phyloP scores from a whole-genome alignment of 1,140 invertebrate genomes.

The Planococcus citri region DNA sequence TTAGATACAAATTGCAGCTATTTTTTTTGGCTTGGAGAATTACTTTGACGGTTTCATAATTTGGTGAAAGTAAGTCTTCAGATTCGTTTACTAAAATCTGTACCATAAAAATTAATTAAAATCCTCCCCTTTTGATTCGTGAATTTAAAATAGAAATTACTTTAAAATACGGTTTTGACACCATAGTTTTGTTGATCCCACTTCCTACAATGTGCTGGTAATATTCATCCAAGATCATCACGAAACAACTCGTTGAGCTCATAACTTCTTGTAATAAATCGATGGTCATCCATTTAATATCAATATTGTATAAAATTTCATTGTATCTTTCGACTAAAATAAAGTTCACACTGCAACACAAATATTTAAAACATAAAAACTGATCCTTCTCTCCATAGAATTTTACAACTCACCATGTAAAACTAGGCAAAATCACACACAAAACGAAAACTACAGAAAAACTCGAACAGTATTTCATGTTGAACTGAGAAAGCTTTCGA shows the following conservation, averaged over 20 bases:
- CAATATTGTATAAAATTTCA: neutral
- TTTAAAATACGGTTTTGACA: conserved; percentile 38
- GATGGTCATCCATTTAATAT: neutral
- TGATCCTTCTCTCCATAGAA: no score
- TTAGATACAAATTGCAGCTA: conserved; percentile 55
- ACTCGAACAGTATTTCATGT: neutral
- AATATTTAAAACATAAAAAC: no score
- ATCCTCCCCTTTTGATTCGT: neutral
- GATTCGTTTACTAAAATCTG: conserved; percentile 47
- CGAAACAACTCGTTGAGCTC: conserved; percentile 34
- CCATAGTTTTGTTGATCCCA: conserved; percentile 35
- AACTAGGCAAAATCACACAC: neutral
- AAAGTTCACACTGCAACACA: neutral
- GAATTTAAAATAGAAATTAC: conserved; percentile 32
- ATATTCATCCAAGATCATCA: conserved; percentile 38
- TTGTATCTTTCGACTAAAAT: neutral
- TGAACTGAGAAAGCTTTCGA: neutral
- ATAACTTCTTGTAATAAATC: neutral
- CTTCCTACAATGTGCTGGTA: conserved; percentile 39
- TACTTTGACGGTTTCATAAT: conserved; percentile 39
- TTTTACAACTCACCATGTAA: neutral
- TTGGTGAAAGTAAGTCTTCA: conserved; percentile 50
- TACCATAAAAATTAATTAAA: conserved; percentile 23
- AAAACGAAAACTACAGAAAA: neutral
- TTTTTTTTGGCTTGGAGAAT: conserved; percentile 43